Base-by-base conservation (phyloP, 2,888 invertebrate species). In the Baronia brevicornis region DNA sequence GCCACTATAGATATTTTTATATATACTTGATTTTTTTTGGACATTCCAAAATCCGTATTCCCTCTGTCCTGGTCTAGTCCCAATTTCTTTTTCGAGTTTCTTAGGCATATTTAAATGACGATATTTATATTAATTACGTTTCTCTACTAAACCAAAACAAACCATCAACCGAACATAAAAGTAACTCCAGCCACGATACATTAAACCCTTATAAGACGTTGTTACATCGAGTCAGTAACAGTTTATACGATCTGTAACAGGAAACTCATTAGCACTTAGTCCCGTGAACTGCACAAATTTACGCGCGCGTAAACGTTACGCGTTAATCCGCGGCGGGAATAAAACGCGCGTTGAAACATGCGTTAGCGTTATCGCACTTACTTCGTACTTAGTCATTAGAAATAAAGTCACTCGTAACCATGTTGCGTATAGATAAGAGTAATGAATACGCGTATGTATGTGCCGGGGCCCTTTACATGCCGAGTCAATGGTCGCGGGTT, bases 251-350 rank as follows among this genome's bases (percentile, higher is more conserved):
- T 30, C 28, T 25, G 13, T 14, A 38, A 35, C 37, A 32, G 29
- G 42, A 38, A 51, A 44, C 48, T 51, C 52, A 49, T 54, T 52
- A 54, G 48, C 51, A 49, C 45, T 52, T 41, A 50, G 18, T 18
- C 12, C 25, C 37, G 51, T 51, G 50, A 50, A 50, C 44, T 43
- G 46, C n/a, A n/a, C n/a, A 51, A 44, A 32, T 48, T 48, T 38
- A 51, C 48, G 43, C 31, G 38, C 38, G 33, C 39, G 38, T 44
- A 36, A 38, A 40, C 33, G 36, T 41, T 29, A 34, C 38, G 36
- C 48, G 32, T 39, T 48, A 41, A 47, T 44, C 46, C 43, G 46
- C 33, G 32, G 36, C 33, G 27, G 31, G 40, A 46, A 43, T 46
- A 46, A 53, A 51, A 46, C 45, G 36, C 36, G 41, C 41, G 44